Percentiles rank a stretch among this genome's conserved stretches.
Conservation (phyloP, 2,888 invertebrate genomes). For the Eremobia ochroleuca region DNA sequence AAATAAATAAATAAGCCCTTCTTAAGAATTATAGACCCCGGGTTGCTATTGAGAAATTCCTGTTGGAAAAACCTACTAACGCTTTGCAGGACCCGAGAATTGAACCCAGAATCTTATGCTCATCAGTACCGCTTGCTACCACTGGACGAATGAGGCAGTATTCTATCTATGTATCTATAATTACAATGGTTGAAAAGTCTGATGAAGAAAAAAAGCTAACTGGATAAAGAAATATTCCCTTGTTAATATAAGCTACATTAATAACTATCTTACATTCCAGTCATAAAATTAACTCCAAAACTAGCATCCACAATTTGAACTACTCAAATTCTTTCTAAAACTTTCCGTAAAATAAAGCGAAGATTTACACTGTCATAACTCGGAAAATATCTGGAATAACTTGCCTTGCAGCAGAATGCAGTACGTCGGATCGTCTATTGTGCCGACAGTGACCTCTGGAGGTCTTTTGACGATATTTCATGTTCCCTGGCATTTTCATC, state of each 20-base stretch:
- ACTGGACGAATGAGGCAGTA: too few relatives aligned
- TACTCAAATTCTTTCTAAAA: constrained; percentile 29
- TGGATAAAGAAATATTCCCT: not conserved
- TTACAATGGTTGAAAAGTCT: not conserved
- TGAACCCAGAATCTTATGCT: too few relatives aligned
- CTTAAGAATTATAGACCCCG: too few relatives aligned
- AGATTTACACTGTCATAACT: constrained; percentile 57
- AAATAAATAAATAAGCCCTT: too few relatives aligned
- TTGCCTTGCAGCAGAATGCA: constrained; percentile 61
- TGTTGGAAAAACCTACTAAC: too few relatives aligned
- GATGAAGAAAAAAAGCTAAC: not conserved
- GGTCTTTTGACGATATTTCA: constrained; percentile 63
- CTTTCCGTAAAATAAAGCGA: constrained; percentile 35
- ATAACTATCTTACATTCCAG: not conserved
- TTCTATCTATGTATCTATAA: not conserved
- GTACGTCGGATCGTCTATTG: constrained; percentile 52
- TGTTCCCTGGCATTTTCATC: constrained; percentile 65
- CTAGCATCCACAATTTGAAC: constrained; percentile 11
- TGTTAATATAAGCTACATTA: not conserved
- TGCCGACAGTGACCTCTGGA: constrained; percentile 60
- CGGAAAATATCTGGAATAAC: constrained; percentile 49
- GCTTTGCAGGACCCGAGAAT: too few relatives aligned
- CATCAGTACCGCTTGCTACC: too few relatives aligned
- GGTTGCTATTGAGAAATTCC: too few relatives aligned
- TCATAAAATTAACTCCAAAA: not conserved